phyloP scores from a whole-genome alignment of 2,113 vertebrate genomes.

The Cardinalis cardinalis region DNA sequence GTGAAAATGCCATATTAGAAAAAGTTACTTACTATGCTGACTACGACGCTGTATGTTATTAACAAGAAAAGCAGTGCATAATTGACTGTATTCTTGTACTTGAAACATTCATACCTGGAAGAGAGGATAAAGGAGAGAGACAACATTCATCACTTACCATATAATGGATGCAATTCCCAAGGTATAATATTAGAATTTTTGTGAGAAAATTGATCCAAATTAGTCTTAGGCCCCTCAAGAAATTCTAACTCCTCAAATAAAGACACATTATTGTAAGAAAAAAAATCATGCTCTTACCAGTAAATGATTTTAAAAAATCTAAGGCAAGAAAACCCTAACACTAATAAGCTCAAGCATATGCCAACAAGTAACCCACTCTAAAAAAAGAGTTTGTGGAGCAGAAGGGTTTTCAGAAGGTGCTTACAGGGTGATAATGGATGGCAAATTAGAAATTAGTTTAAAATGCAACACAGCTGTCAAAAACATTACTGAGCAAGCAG shows the following conservation, averaged over 20 bases:
- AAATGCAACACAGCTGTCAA: conserved; percentile 8
- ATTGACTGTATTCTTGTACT: conserved; percentile 85
- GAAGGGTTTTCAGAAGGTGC: neutral
- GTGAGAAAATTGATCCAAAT: neutral
- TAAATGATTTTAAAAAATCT: neutral
- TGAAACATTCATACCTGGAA: conserved; percentile 97
- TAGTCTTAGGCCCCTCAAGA: neutral
- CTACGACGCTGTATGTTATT: conserved; percentile 87
- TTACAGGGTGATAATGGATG: neutral
- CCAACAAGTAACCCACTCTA: neutral
- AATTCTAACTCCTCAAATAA: neutral
- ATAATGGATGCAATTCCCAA: neutral
- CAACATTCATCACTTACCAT: neutral
- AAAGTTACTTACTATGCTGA: conserved; percentile 87
- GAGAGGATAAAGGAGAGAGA: conserved; percentile 25
- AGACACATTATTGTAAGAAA: neutral
- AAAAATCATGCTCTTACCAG: neutral
- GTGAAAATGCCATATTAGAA: conserved; percentile 1
- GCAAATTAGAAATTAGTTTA: neutral
- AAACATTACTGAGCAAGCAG: neutral
- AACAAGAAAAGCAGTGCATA: conserved; percentile 82
- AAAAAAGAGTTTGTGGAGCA: neutral
- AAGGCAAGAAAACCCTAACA: neutral
- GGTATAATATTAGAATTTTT: neutral
- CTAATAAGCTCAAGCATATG: neutral